phyloP scores from a whole-genome alignment of 1,140 invertebrate species.

The Berghia stephanieae region DNA sequence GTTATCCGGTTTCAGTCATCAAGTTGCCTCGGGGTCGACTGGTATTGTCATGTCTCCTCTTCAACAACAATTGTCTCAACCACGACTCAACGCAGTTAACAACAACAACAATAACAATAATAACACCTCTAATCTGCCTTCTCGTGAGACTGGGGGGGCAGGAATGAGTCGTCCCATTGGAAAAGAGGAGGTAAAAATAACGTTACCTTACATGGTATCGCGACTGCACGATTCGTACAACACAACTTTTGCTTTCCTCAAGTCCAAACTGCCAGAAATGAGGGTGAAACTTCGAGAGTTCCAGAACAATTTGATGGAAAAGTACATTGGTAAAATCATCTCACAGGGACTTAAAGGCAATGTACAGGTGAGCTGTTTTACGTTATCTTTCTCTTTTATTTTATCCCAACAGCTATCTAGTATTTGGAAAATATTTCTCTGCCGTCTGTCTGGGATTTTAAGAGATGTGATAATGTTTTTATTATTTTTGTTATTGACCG shows the following conservation, averaged over 20 bases:
- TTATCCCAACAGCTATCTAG: too few species aligned
- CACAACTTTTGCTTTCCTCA: slow-evolving; percentile 55
- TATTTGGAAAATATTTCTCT: too few species aligned
- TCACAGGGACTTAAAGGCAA: slow-evolving; percentile 42
- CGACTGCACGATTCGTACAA: slow-evolving; percentile 57
- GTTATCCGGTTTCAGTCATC: too few species aligned
- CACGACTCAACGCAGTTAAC: too few species aligned
- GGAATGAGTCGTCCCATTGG: slow-evolving; percentile 12
- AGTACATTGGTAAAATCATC: slow-evolving; percentile 50
- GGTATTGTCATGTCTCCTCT: too few species aligned
- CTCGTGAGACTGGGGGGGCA: slow-evolving; percentile 18
- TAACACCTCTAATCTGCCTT: not conserved
- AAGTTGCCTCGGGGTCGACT: too few species aligned
- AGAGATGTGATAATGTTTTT: too few species aligned
- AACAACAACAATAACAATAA: too few species aligned
- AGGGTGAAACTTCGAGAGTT: slow-evolving; percentile 44
- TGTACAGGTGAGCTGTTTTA: slow-evolving; percentile 35
- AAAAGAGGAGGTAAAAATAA: slow-evolving; percentile 54
- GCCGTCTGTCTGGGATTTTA: too few species aligned
- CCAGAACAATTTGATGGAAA: slow-evolving; percentile 46
- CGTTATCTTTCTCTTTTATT: too few species aligned
- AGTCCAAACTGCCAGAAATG: slow-evolving; percentile 50
- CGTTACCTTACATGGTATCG: slow-evolving; percentile 53
- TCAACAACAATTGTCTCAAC: too few species aligned
- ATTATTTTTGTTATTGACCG: too few species aligned